Base-by-base conservation (phyloP, 2,888 invertebrate genomes). In the Coelopa pilipes region DNA sequence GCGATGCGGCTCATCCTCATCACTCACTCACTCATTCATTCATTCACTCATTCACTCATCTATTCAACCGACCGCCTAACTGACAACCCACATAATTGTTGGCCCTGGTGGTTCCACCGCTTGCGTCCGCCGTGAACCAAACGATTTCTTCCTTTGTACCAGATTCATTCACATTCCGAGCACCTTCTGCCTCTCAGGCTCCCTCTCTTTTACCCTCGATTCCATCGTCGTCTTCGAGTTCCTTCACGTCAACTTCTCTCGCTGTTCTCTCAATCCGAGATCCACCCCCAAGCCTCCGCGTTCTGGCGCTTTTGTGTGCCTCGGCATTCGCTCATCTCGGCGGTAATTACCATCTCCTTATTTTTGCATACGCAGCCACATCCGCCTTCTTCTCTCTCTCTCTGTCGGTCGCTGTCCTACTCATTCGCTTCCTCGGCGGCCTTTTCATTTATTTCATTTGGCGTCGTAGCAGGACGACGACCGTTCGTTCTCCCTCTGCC, bases 261-360 rank as follows among this genome's bases (percentile, higher is more conserved):
- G 15, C 53, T 53, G 53, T 9, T 53, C 15, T 9, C 53, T 53
- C 10, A 13, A 3, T n/a, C 15, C n/a, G n/a, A n/a, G n/a, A n/a
- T 53, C 53, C 10, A 15, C 53, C 53, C 15, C 10, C n/a, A 4
- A n/a, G 3, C 3, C 53, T 53, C 10, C n/a, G 2, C 53, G 3
- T 53, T 2, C 10, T 53, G 13, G 3, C 3, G 5, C 15, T 53
- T 53, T 53, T 53, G 34, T n/a, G 3, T 9, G 53, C 10, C 53
- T 53, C n/a, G n/a, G n/a, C 53, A 53, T 53, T 50, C 19, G 74
- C 75, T 72, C 76, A 74, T 70, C 74, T 74, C 70, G 66, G 72
- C 75, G 79, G 76, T 78, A 79, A 79, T 79, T 79, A 80, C 75
- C 34, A 76, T 70, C 62, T 74, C 75, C 77, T 76, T 75, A 76